Conservation (phyloP, 92 coral and sea anemone genomes). For the Meandrina meandrites region DNA sequence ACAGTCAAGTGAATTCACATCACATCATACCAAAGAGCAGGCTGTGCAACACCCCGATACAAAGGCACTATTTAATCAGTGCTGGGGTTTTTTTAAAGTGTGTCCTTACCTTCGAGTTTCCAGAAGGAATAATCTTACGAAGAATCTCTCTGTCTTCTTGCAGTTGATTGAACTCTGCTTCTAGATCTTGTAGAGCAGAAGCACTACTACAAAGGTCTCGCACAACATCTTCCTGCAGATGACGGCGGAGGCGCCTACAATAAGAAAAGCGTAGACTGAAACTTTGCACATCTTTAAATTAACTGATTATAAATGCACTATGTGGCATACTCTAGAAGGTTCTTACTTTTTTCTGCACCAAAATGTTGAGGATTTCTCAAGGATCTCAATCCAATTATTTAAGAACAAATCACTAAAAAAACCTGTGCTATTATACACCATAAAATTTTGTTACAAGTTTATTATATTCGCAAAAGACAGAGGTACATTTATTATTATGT, state of each 20-base stretch:
- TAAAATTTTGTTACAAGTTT: neutral
- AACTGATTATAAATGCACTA: neutral
- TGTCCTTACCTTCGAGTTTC: conserved; percentile 77
- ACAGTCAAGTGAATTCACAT: neutral
- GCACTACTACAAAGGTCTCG: conserved; percentile 95
- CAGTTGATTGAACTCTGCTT: conserved; percentile 75
- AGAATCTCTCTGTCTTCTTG: conserved; percentile 89
- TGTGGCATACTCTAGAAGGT: neutral
- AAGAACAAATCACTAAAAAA: neutral
- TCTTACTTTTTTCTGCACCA: neutral
- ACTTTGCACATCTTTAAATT: too few species aligned
- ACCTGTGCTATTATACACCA: neutral
- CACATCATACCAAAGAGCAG: neutral
- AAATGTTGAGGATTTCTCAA: neutral
- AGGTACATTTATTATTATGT: neutral
- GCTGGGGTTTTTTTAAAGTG: neutral
- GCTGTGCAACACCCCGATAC: too few species aligned
- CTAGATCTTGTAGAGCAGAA: conserved; percentile 81
- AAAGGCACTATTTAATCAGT: neutral
- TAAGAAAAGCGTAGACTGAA: neutral
- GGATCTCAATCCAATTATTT: neutral
- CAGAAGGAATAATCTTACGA: conserved; percentile 90
- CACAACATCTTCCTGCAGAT: conserved; percentile 92
- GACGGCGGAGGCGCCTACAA: conserved; percentile 79
- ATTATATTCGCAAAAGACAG: neutral